Conservation (phyloP, 1,140 invertebrate genomes). For the Polypedilum vanderplanki region DNA sequence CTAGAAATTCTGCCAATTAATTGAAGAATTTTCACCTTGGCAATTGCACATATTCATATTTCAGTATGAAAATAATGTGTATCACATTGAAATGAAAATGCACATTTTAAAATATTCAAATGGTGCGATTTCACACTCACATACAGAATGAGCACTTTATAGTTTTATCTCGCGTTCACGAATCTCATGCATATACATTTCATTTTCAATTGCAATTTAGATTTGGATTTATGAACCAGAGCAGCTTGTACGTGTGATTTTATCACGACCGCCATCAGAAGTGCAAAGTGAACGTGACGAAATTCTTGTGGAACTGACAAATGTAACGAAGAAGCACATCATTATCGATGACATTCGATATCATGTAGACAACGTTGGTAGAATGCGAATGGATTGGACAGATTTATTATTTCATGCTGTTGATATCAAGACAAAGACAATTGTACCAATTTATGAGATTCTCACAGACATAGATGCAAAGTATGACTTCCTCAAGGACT, state of each 20-base stretch:
- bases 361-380: slow-evolving; percentile 61
- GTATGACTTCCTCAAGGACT: slow-evolving; percentile 69
- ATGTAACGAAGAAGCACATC: slow-evolving; percentile 66
- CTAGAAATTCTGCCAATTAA: no score
- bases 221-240: slow-evolving; percentile 77
- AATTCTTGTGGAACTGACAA: slow-evolving; percentile 61
- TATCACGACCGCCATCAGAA: slow-evolving; percentile 65
- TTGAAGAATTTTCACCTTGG: no score
- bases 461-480: slow-evolving; percentile 77
- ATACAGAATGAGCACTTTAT: no score
- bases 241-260: slow-evolving; percentile 69
- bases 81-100: no score
- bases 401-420: slow-evolving; percentile 84
- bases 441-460: slow-evolving; percentile 69
- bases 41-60: no score
- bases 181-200: background rate
- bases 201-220: slow-evolving; percentile 45
- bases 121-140: no score
- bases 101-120: no score
- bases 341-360: slow-evolving; percentile 72
- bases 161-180: background rate
- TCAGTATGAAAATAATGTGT: no score
- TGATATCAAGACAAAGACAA: slow-evolving; percentile 63
- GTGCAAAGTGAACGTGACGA: slow-evolving; percentile 61
- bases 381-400: slow-evolving; percentile 68